phyloP scores from a whole-genome alignment of 2,888 invertebrate species.

The Syrphus vitripennis region DNA sequence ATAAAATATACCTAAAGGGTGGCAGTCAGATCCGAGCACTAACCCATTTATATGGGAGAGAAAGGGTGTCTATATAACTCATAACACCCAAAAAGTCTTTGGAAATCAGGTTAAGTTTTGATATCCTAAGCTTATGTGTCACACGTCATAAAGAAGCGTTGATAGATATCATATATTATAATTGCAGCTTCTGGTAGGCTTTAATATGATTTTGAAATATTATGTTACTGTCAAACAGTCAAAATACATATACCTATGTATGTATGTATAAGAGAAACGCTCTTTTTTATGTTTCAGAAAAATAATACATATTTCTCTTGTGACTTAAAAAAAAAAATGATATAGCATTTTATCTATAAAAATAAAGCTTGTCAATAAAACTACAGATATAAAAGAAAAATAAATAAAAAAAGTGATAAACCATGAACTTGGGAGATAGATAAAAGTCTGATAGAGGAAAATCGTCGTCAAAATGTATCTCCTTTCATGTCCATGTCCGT shows the following conservation, averaged over 20 bases:
- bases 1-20: background rate
- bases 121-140: background rate
- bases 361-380: too few relatives aligned
- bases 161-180: slow-evolving; percentile 16
- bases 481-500: too few relatives aligned
- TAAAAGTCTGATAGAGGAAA: too few relatives aligned
- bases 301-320: too few relatives aligned
- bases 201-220: background rate
- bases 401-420: too few relatives aligned
- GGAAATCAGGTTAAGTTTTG: slow-evolving; percentile 9
- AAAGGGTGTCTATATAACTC: background rate
- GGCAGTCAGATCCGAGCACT: background rate
- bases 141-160: slow-evolving; percentile 7
- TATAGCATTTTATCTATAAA: too few relatives aligned
- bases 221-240: background rate
- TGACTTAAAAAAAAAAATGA: too few relatives aligned
- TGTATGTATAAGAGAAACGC: too few relatives aligned
- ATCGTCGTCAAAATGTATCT: too few relatives aligned
- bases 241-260: background rate
- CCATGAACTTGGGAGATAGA: too few relatives aligned
- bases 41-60: background rate
- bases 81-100: background rate
- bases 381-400: too few relatives aligned
- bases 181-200: background rate
- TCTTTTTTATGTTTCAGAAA: too few relatives aligned